Base-by-base conservation (phyloP, 2,888 invertebrate genomes). In the Chymomyza caudatula region DNA sequence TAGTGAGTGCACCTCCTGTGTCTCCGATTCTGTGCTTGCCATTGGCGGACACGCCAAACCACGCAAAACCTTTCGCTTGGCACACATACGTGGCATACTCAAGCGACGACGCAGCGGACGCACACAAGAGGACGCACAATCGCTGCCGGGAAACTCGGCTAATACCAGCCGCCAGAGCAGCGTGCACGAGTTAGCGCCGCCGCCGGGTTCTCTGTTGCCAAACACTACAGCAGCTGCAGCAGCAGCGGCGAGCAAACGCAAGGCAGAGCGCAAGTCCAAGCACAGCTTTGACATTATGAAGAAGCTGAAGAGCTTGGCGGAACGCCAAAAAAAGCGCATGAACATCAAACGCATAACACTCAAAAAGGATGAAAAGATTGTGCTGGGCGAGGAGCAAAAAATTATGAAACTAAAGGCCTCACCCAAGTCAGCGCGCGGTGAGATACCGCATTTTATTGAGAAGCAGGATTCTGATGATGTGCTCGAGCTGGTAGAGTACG, bases 301-400 rank as follows among this genome's bases (percentile, higher is more conserved):
- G 86, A 93, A 93, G 90, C 91, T 93, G 20, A 93, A 92, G 88
- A 92, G 92, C 74, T 91, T 93, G 89, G 93, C 93, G 17, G 93
- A 93, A 76, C 92, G 93, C 91, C 93, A 78, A 87, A 92, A 88
- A 91, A 93, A 77, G 91, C 93, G 93, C 66, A 68, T 89, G 29
- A 86, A 88, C 4, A 90, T 91, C 52, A 90, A 87, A 63, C 89
- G 87, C 52, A 87, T 90, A 13, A 81, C 88, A 11, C 76, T 91
- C 20, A 87, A 87, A 29, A 88, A 89, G 61, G 87, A 89, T 73
- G 93, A 92, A 83, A 92, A 92, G 86, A 92, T 92, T 67, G 77
- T 87, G 13, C 72, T 90, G 0, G 87, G 87, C 5, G 92, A 92
- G 62, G 82, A 89, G 62, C 93, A 93, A 82, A 93, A 93, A 90